A percentile compares a stretch with the other conserved stretches of the same genome.
phyloP scores from a whole-genome alignment of 2,888 invertebrate species.

The Sepiola atlantica region DNA sequence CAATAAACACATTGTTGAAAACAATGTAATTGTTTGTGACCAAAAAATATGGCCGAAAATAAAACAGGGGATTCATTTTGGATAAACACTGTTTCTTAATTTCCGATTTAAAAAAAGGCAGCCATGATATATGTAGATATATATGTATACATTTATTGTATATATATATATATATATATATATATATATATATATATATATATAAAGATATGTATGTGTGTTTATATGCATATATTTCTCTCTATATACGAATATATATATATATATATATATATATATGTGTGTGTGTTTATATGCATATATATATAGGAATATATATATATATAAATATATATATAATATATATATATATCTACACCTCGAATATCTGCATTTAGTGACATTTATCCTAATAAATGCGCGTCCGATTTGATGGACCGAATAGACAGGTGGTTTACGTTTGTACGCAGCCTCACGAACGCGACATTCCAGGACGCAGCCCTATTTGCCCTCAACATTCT shows the following conservation, averaged over 20 bases:
- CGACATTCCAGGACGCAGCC: background rate
- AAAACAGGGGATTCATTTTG: too few relatives aligned
- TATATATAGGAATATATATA: background rate
- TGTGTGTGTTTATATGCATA: background rate
- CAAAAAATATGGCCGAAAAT: too few relatives aligned
- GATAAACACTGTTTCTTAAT: too few relatives aligned
- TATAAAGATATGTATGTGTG: background rate
- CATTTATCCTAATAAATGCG: background rate
- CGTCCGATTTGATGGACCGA: background rate
- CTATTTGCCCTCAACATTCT: background rate
- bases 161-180: background rate
- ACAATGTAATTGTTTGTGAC: too few relatives aligned
- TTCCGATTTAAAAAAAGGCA: too few relatives aligned
- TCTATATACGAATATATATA: background rate
- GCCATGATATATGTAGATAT: too few relatives aligned
- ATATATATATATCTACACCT: background rate
- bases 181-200: background rate
- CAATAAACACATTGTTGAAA: too few relatives aligned
- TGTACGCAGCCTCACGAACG: background rate
- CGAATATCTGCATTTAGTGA: background rate
- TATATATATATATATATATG: background rate
- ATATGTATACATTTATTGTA: too few relatives aligned
- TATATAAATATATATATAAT: background rate
- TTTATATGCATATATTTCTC: background rate
- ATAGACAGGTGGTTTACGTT: background rate